phyloP scores from a whole-genome alignment of 2,797 vertebrate genomes.

The Halcyon chelicuti region DNA sequence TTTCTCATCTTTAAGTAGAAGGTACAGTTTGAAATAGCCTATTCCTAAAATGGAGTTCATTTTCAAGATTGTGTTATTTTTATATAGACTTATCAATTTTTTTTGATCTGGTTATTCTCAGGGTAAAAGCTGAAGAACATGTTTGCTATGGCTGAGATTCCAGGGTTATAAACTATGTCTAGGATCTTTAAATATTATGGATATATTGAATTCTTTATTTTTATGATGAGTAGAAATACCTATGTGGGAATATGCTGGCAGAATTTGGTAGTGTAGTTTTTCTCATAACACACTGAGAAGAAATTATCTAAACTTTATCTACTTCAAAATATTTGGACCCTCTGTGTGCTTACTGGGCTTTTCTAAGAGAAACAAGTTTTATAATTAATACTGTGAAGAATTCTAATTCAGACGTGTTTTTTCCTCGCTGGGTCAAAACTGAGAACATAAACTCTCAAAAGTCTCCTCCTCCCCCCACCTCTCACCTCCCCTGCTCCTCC shows the following conservation, averaged over 20 bases:
- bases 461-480: accelerated
- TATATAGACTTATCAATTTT: not conserved
- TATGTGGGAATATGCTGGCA: not conserved
- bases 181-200: not conserved
- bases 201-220: not conserved
- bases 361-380: not conserved
- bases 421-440: not conserved
- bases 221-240: not conserved
- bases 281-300: not conserved
- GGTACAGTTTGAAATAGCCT: not conserved
- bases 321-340: not conserved
- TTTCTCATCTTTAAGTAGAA: not conserved
- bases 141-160: not conserved
- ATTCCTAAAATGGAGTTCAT: not conserved
- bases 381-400: not conserved
- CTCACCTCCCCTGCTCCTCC: not conserved
- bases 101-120: not conserved
- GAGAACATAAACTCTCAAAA: not conserved
- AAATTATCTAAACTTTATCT: not conserved
- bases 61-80: not conserved
- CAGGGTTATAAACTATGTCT: not conserved
- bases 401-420: not conserved
- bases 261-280: not conserved
- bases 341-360: not conserved
- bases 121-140: not conserved